Base-by-base conservation (phyloP, 37 sponge, comb jelly and placozoan species). In the Aplysina aerophoba region DNA sequence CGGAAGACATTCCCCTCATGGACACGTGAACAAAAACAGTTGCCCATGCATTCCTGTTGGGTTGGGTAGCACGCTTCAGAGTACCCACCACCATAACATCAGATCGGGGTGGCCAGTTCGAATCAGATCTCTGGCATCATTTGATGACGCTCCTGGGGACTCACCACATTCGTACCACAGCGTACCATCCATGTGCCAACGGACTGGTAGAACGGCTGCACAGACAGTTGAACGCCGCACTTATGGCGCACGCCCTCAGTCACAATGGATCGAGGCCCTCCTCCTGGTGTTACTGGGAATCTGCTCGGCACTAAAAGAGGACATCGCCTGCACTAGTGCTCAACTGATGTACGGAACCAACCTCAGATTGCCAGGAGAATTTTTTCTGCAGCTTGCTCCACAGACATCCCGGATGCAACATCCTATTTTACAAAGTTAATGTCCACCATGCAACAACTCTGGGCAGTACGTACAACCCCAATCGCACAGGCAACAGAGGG, bases 301-400 rank as follows among this genome's bases (percentile, higher is more conserved):
- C 24, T 77, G 90, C n/a, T 80, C 93, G 30, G 73, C 90, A 17
- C 67, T 88, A 38, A 88, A 88, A 66, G 84, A 84, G 44, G 93
- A 92, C 69, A 54, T 89, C 21, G 22, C 21, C 25, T 84, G 80
- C 27, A 93, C 85, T 19, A 65, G 87, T 34, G 87, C 93, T 30
- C 89, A 92, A 85, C 68, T 92, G 84, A 74, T 87, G 4, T 92
- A 89, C 69, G 89, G 89, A 67, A 89, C 90, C 2, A 89, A 89
- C 17, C 75, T 92, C 17, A 72, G 87, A 15, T 85, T 89, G 25
- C 93, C 93, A 4, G 90, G 93, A 55, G 87, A 83, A 83, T 92
- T 85, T 80, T 86, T 44, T 61, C 54, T 27, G 66, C 91, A 16
- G 40, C 73, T 27, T 33, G 35, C 15, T 58, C 50, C 12, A 11